A percentile compares a stretch with the other conserved stretches of the same genome.
Evolutionary conservation across 1,140 invertebrate genomes (phyloP).

Genomic region (Brachionus rotundiformis): DNA sequence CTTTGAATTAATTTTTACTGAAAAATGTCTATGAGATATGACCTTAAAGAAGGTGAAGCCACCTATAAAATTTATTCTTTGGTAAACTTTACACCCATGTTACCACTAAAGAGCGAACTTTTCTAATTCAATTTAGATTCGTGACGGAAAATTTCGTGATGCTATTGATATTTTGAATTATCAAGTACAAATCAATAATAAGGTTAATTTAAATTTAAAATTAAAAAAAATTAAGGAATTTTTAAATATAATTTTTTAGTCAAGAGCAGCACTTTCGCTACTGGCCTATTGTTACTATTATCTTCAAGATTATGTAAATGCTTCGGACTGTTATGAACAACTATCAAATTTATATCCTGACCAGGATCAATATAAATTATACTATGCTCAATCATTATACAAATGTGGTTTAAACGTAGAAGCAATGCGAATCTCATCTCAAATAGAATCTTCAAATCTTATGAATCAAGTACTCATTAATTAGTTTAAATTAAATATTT

Average conservation of each 20-base stretch:
- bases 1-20: neutral
- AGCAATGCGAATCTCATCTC: conserved; percentile 78
- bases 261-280: conserved; percentile 85
- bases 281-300: conserved; percentile 94
- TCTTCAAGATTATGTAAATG: conserved; percentile 87
- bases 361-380: conserved; percentile 82
- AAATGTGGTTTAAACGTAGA: conserved; percentile 89
- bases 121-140: conserved; percentile 33
- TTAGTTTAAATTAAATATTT: neutral
- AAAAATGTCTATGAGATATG: conserved; percentile 51
- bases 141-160: conserved; percentile 50
- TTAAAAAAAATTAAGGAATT: neutral
- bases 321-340: conserved; percentile 92
- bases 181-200: conserved; percentile 43
- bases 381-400: conserved; percentile 83
- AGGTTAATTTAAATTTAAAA: neutral
- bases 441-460: conserved; percentile 74
- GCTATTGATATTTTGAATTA: conserved; percentile 46
- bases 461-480: conserved; percentile 60
- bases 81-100: no score
- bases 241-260: conserved; percentile 64
- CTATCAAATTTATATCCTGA: conserved; percentile 70
- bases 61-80: conserved; percentile 49
- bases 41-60: conserved; percentile 38
- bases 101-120: no score